Evolutionary conservation across 2,113 vertebrate genomes (phyloP), one percentile per base, ranked within the genome.

Genomic region (Cryptotis parvus): DNA sequence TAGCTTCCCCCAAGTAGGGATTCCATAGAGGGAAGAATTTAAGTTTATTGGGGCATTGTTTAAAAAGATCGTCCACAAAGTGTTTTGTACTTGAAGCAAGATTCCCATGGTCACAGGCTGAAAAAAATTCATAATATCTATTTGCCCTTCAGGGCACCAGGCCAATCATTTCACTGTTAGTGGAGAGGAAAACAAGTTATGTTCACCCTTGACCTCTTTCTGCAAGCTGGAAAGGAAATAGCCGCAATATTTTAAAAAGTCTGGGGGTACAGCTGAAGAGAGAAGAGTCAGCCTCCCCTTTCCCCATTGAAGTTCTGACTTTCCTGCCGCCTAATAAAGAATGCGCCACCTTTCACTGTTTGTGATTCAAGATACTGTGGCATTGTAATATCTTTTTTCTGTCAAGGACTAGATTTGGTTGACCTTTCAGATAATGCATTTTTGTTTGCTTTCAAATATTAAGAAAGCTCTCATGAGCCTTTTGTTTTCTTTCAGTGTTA

Each of bases 401-500:
- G 73, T 90, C 52, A 92, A 89, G 22, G 31, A 15, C 33, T 78
- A 18, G 45, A 91, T 93, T 76, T 61, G 63, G 35, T 70, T 94
- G 95, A 94, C 91, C 90, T 96, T 96, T 95, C 79, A 15, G 80
- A 65, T 91, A 91, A 89, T 89, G 41, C 58, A 15, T 63, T 93
- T 95, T 69, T 89, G 73, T 94, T 95, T 96, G 92, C 93, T 92
- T 87, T 95, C 43, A 72, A 39, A 91, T 93, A 83, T 90, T 94
- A 45, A 92, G 81, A 49, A 87, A 92, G 37, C 85, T 78, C 90
- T 91, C 75, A 45, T 80, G 39, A 86, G 69, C 26, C 22, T 85
- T 96, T 82, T 94, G 85, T 82, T 95, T 95, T 91, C 61, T 88
- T 81, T 91, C 78, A 72, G 85, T 68, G 39, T 94, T 94, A 49